Conservation (phyloP, 2,888 invertebrate genomes). For the Pterostichus niger region DNA sequence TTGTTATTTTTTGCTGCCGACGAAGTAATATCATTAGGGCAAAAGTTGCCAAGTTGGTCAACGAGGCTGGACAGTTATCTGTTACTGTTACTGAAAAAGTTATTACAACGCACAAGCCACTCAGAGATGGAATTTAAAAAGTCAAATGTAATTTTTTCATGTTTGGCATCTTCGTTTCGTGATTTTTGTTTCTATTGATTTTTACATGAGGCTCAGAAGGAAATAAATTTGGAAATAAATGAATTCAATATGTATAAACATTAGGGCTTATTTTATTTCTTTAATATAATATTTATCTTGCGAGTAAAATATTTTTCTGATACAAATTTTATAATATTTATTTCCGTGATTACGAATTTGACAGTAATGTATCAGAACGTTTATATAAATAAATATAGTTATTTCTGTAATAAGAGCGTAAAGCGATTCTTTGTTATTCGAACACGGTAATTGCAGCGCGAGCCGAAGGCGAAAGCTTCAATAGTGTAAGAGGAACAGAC, state of each 20-base stretch:
- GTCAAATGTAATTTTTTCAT: constrained; percentile 24
- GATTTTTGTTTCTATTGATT: constrained; percentile 27
- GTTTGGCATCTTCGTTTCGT: not conserved
- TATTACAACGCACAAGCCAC: constrained; percentile 37
- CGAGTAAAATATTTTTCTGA: too few relatives aligned
- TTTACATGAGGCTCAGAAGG: constrained; percentile 17
- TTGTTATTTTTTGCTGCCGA: constrained; percentile 54
- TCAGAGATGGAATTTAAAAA: constrained; percentile 37
- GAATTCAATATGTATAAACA: constrained; percentile 8
- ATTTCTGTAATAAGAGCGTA: too few relatives aligned
- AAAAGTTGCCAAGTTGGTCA: constrained; percentile 45
- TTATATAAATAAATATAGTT: too few relatives aligned
- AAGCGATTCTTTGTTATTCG: too few relatives aligned
- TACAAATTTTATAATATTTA: too few relatives aligned
- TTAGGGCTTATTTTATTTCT: constrained; percentile 3
- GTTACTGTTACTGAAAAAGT: constrained; percentile 42
- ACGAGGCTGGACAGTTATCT: constrained; percentile 39
- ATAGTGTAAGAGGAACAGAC: too few relatives aligned
- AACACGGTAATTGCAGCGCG: too few relatives aligned
- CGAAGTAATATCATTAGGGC: constrained; percentile 55
- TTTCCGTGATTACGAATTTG: too few relatives aligned
- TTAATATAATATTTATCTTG: too few relatives aligned
- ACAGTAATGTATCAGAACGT: too few relatives aligned
- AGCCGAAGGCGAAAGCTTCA: too few relatives aligned
- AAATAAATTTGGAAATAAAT: constrained; percentile 45